Base-by-base conservation (phyloP, 1,140 invertebrate genomes). In the Pectinophora gossypiella region DNA sequence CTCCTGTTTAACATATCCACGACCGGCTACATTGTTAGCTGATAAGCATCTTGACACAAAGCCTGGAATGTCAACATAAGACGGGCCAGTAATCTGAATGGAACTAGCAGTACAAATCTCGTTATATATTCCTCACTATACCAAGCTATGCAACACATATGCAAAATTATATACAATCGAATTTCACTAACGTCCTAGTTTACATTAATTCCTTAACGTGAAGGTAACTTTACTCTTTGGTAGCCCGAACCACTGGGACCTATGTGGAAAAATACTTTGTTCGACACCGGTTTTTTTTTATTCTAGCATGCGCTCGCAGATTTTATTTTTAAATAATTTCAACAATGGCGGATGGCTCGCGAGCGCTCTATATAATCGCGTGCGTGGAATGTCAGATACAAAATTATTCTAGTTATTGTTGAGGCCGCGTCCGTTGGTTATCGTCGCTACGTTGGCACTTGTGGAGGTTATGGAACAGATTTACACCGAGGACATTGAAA, bases 201-300 rank as follows among this genome's bases (percentile, higher is more conserved):
- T 79, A 85, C 77, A 83, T 72, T 73, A 76, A 80, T 62, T 73
- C 65, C 77, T 78, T 81, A 83, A 70, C 59, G 71, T 74, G 79
- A 80, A 76, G 82, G 82, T 85, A 85, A 85, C 82, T 79, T 74
- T 74, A 84, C 68, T 85, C 82, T 85, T 85, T 85, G 82, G 82
- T 85, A 81, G 81, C 76, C 72, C 77, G 79, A 76, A 72, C 71
- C 72, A 62, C 66, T 59, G 53, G 68, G 68, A 65, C 58, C 48
- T 32, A 32, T 27, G 45, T 59, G 58, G 51, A 59, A 67, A 59
- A 62, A 66, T 60, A 62, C 51, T 32, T 62, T 69, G 63, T 62
- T 69, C 59, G 56, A 60, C 27, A 48, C 43, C n/a, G 27, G n/a
- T 32, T 23, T 32, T 12, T 32, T 32, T n/a, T n/a, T 32, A 32